Evolutionary conservation across 2,888 invertebrate genomes (phyloP).

Genomic region (Dasypogon diadema): DNA sequence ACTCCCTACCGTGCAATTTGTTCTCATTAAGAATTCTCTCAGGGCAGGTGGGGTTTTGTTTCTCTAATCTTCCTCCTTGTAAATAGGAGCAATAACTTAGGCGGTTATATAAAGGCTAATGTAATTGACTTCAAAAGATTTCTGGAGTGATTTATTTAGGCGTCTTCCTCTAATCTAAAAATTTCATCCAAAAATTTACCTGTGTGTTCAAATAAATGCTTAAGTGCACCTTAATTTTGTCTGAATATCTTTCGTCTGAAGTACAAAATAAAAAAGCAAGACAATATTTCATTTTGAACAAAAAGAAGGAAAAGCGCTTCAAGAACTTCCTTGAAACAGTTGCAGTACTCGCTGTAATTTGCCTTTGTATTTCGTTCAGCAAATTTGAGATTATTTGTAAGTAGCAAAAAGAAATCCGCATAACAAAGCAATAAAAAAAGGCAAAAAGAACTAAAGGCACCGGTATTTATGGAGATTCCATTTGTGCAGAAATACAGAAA

Average conservation of each 20-base stretch:
- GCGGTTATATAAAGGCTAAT: neutral
- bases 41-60: neutral
- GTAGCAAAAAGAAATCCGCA: slow-evolving; percentile 34
- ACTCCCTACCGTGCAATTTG: slow-evolving; percentile 2
- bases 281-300: slow-evolving; percentile 37
- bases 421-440: slow-evolving; percentile 48
- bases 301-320: neutral
- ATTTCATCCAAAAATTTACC: slow-evolving; percentile 28
- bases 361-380: slow-evolving; percentile 31
- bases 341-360: slow-evolving; percentile 39
- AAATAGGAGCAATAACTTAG: slow-evolving; percentile 26
- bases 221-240: neutral
- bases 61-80: neutral
- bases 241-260: neutral
- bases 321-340: slow-evolving; percentile 16
- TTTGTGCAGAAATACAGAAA: neutral
- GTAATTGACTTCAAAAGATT: slow-evolving; percentile 7
- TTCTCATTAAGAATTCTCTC: slow-evolving; percentile 27
- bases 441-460: slow-evolving; percentile 16
- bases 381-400: slow-evolving; percentile 45
- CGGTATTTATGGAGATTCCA: slow-evolving; percentile 48
- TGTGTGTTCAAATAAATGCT: slow-evolving; percentile 14
- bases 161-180: no score
- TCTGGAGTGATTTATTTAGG: no score
- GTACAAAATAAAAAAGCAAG: slow-evolving; percentile 1